These are phyloP conservation scores for Nezara viridula DNA, from an alignment of 2,888 invertebrate genomes.

Conservation along the genomic window DNA sequence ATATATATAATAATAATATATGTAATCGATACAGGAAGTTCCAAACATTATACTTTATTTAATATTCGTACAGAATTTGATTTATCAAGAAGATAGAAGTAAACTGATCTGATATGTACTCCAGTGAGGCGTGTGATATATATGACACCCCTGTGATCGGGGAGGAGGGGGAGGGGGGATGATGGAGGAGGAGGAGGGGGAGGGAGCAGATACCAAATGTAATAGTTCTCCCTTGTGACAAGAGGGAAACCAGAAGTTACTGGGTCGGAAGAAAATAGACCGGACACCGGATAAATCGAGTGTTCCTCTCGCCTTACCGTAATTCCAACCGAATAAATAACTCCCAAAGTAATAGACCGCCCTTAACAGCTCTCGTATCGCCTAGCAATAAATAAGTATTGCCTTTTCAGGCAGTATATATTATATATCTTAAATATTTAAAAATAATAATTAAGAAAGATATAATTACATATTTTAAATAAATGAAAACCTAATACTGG, in stretches of 20 bases:
- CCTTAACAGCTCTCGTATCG: neutral
- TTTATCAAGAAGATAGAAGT: neutral
- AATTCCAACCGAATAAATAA: slow-evolving; percentile 16
- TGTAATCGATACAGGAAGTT: no score
- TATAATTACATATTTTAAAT: no score
- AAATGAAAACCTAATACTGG: no score
- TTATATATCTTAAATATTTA: no score
- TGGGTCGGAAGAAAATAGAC: neutral
- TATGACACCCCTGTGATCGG: neutral
- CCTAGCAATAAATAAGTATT: neutral
- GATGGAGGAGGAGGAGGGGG: no score
- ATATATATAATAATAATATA: no score
- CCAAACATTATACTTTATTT: neutral
- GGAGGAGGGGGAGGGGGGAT: neutral
- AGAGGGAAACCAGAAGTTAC: neutral
- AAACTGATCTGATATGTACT: neutral
- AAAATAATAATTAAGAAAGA: no score
- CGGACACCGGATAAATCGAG: slow-evolving; percentile 23
- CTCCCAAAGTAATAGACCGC: neutral
- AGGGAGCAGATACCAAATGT: neutral
- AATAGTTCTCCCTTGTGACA: neutral
- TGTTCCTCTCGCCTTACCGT: neutral
- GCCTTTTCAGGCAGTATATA: no score
- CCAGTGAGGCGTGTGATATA: neutral
- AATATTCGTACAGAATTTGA: neutral